A percentile compares a stretch with the other conserved stretches of the same genome.
Conservation (phyloP, 2,888 invertebrate species). For the Tuta absoluta region DNA sequence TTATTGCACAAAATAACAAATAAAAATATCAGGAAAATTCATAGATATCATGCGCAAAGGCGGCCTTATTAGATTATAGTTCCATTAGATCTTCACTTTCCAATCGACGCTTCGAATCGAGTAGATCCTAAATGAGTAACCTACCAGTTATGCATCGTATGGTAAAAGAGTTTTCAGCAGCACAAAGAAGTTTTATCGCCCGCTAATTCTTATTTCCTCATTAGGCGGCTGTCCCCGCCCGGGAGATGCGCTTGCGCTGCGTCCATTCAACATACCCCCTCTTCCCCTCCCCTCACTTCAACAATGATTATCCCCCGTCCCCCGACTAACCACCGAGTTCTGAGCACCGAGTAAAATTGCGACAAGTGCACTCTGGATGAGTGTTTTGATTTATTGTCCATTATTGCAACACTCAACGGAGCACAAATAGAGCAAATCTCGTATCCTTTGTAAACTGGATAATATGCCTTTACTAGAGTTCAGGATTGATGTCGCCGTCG, state of each 20-base stretch:
- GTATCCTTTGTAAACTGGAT: conserved; percentile 22
- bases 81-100: too few relatives aligned
- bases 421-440: conserved; percentile 54
- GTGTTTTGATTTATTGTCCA: conserved; percentile 76
- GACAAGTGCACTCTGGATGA: conserved; percentile 65
- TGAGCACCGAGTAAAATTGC: conserved; percentile 59
- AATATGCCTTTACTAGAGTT: conserved; percentile 23
- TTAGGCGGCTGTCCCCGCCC: conserved; percentile 62
- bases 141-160: not conserved
- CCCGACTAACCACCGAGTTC: conserved; percentile 40
- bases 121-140: too few relatives aligned
- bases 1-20: too few relatives aligned
- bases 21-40: too few relatives aligned
- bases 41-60: too few relatives aligned
- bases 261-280: conserved; percentile 57
- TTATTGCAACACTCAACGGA: conserved; percentile 64
- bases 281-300: conserved; percentile 37
- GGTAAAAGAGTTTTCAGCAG: conserved; percentile 39
- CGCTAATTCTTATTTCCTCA: conserved; percentile 81
- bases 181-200: conserved; percentile 69
- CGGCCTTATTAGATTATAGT: too few relatives aligned
- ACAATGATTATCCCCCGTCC: conserved; percentile 32
- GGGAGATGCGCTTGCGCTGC: conserved; percentile 37
- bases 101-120: too few relatives aligned
- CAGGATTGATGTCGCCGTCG: conserved; percentile 5